Evolutionary conservation across 2,797 vertebrate genomes (phyloP).

Genomic region (Paguma larvata): DNA sequence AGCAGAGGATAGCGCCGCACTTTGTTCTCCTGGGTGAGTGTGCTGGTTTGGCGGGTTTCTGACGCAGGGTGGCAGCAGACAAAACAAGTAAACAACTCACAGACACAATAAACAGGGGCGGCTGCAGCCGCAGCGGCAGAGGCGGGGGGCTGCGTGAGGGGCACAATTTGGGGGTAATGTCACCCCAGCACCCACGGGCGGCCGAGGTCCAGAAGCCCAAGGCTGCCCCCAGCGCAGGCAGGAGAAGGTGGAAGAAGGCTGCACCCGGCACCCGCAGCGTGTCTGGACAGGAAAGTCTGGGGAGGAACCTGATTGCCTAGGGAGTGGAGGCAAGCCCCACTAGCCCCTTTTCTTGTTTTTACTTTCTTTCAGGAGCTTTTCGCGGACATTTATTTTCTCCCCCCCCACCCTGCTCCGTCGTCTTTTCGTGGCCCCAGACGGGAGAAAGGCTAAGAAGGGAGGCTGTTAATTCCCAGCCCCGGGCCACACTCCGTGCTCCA

Average conservation of each 20-base stretch:
- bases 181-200: background rate
- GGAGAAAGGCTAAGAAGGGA: slow-evolving; percentile 42
- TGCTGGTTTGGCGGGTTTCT: slow-evolving; percentile 87
- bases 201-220: background rate
- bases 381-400: background rate
- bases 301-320: slow-evolving; percentile 41
- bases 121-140: background rate
- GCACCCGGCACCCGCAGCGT: background rate
- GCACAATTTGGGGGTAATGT: background rate
- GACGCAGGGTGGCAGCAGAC: slow-evolving; percentile 91
- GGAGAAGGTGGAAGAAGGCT: slow-evolving; percentile 13
- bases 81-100: slow-evolving; percentile 89
- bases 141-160: slow-evolving; percentile 15
- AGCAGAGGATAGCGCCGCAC: slow-evolving; percentile 34
- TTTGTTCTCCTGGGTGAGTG: slow-evolving; percentile 79
- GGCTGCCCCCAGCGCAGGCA: background rate
- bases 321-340: background rate
- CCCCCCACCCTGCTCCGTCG: background rate
- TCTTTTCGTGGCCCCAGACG: background rate
- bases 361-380: slow-evolving; percentile 29
- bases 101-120: slow-evolving; percentile 84
- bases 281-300: slow-evolving; percentile 48
- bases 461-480: background rate
- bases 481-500: background rate
- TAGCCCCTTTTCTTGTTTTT: background rate